Evolutionary conservation across 2,888 invertebrate genomes (phyloP).

Genomic region (Prionchulus punctatus): DNA sequence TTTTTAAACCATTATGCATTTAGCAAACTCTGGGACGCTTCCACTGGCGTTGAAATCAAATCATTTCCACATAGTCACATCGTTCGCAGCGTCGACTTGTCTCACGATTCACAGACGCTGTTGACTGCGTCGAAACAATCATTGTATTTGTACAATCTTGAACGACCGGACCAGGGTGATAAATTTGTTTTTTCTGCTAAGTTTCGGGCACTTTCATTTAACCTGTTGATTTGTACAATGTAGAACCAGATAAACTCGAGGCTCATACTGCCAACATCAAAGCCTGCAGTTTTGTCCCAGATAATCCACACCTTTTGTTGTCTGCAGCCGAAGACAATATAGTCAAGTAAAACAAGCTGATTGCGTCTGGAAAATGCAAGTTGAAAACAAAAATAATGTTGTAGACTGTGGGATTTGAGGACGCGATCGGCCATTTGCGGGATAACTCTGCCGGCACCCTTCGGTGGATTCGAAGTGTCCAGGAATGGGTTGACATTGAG

Average conservation of each 20-base stretch:
- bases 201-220: background rate
- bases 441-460: background rate
- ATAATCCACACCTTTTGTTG: background rate
- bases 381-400: background rate
- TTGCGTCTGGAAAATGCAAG: background rate
- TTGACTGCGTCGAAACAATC: background rate
- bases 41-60: background rate
- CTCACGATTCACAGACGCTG: background rate
- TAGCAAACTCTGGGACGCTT: background rate
- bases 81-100: background rate
- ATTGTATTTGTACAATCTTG: background rate
- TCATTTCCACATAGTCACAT: background rate
- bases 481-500: background rate
- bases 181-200: no score
- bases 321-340: background rate
- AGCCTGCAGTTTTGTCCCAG: slow-evolving; percentile 28
- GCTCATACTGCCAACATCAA: background rate
- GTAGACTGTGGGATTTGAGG: background rate
- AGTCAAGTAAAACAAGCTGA: background rate
- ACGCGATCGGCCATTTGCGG: background rate
- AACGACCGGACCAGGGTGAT: background rate
- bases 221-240: background rate
- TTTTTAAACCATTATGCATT: background rate
- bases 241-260: background rate
- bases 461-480: background rate